Base-by-base conservation (phyloP, 2,888 invertebrate genomes). In the Pristionchus entomophagus region DNA sequence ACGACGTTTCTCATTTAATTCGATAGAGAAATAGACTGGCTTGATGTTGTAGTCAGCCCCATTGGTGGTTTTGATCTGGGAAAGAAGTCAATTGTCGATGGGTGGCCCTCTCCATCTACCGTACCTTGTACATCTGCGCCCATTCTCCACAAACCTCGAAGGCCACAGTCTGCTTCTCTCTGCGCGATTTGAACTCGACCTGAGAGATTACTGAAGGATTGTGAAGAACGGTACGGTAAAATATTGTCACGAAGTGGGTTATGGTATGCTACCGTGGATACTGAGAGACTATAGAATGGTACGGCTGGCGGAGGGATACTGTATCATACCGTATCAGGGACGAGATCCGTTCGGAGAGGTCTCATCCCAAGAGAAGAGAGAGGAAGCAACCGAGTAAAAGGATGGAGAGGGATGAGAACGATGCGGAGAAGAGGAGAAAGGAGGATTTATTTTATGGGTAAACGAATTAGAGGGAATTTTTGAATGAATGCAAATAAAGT, bases 21-120 rank as follows among this genome's bases (percentile, higher is more conserved):
- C 65, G 19, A 65, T 65, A 6, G 65, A 14, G 65, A 65, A 65
- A 19, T 65, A 65, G 65, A 65, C 65, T 8, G 65, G 65, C 35
- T 35, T 65, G 35, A 65, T 65, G 32, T 65, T 65, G 65, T 35
- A 65, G 19, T 65, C 65, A 32, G 32, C n/a, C n/a, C n/a, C 29
- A 22, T 65, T 65, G 29, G 65, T 65, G 32, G 65, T 65, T 65
- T 65, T 65, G 65, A 65, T 65, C 65, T 65, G 19, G 5, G n/a
- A n/a, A n/a, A n/a, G n/a, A n/a, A 17, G 19, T 19, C 2, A 32
- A 65, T 22, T 38, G 65, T 10, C 45, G 45, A 45, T 65, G 10
- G 56, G n/a, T 19, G 26, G 62, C 0, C 17, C 14, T 10, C 17
- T 14, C 14, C 22, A 65, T 19, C 45, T 45, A 35, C 32, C 19